These are phyloP conservation scores for Eupithecia centaureata DNA, from an alignment of 2,888 invertebrate species.

Conservation along the genomic window DNA sequence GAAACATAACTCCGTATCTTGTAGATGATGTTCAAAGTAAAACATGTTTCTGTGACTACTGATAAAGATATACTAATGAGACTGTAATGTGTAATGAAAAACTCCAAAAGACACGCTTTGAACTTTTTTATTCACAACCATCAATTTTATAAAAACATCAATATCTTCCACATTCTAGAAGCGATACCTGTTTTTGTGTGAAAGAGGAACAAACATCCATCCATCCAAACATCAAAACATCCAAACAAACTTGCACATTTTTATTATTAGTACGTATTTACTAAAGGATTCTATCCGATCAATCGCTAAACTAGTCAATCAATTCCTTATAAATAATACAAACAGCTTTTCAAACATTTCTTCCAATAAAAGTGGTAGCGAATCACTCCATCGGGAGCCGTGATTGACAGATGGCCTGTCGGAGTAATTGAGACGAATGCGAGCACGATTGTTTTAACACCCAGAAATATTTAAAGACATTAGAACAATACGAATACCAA, in stretches of 20 bases:
- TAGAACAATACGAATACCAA: not conserved
- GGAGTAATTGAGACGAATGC: slow-evolving; percentile 80
- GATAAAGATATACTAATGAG: not conserved
- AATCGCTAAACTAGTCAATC: slow-evolving; percentile 13
- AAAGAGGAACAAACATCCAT: too few relatives aligned
- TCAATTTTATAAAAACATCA: too few relatives aligned
- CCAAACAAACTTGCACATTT: too few relatives aligned
- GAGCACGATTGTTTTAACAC: slow-evolving; percentile 61
- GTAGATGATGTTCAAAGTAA: not conserved
- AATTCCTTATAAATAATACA: slow-evolving; percentile 33
- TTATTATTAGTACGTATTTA: too few relatives aligned
- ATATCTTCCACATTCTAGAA: too few relatives aligned
- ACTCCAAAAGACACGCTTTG: not conserved
- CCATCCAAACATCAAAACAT: too few relatives aligned
- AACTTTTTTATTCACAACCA: too few relatives aligned
- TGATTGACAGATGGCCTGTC: slow-evolving; percentile 83
- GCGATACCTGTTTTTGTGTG: too few relatives aligned
- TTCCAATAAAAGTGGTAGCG: slow-evolving; percentile 66
- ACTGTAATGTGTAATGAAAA: not conserved
- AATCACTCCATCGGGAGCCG: slow-evolving; percentile 75
- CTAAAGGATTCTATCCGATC: not conserved
- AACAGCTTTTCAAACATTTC: slow-evolving; percentile 47
- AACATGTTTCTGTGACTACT: slow-evolving; percentile 2
- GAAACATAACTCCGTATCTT: not conserved
- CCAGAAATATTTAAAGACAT: slow-evolving; percentile 50